These are phyloP conservation scores for Anser brachyrhynchus DNA, from an alignment of 2,113 vertebrate species.

Conservation along the genomic window DNA sequence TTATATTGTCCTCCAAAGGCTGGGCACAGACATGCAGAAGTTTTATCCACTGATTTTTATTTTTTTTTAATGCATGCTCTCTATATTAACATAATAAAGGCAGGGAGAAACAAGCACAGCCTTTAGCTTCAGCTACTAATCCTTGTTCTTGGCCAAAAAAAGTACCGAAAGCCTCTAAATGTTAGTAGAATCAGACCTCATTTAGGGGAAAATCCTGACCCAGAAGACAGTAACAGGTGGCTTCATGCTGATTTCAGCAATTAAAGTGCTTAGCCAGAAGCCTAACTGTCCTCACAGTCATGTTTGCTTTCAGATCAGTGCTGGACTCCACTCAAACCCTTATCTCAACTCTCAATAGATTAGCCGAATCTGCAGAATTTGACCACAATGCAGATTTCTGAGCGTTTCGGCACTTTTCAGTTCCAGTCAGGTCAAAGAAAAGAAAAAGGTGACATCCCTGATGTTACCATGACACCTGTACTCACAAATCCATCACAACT, in stretches of 20 bases:
- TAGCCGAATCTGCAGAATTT: neutral
- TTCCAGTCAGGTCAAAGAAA: neutral
- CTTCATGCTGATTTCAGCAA: neutral
- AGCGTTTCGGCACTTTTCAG: neutral
- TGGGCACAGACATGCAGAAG: neutral
- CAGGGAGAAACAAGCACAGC: neutral
- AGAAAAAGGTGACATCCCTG: neutral
- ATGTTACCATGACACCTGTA: accelerated
- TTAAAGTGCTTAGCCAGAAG: neutral
- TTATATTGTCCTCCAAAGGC: neutral
- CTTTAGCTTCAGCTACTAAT: neutral
- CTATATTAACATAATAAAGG: neutral
- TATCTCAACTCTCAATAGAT: neutral
- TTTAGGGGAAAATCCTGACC: neutral
- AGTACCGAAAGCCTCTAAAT: neutral
- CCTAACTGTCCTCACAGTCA: neutral
- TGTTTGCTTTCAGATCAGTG: neutral
- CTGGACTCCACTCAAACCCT: neutral
- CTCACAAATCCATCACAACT: neutral
- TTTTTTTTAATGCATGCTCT: neutral
- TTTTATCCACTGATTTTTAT: neutral
- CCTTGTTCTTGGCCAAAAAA: neutral
- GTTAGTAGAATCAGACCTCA: neutral
- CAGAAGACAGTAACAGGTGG: neutral
- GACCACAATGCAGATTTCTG: neutral